A percentile compares a stretch with the other conserved stretches of the same genome.
These are phyloP conservation scores for Synergus umbraculus DNA, from an alignment of 2,888 invertebrate species.

Conservation along the genomic window DNA sequence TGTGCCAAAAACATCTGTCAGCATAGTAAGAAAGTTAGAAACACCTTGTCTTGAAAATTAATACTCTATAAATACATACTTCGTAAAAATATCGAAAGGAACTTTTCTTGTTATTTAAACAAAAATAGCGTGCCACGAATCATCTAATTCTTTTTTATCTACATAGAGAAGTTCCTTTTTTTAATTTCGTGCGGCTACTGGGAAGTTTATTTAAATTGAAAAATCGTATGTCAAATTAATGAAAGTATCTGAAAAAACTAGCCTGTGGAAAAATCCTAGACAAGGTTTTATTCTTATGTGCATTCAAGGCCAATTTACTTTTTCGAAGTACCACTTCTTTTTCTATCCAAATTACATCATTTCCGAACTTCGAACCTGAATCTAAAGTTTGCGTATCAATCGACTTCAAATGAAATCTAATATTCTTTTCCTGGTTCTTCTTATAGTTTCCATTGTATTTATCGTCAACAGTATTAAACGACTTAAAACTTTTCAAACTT, in stretches of 20 bases:
- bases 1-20: slow-evolving; percentile 42
- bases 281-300: slow-evolving; percentile 49
- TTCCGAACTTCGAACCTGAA: not conserved
- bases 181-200: no score
- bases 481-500: not conserved
- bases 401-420: not conserved
- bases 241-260: slow-evolving; percentile 38
- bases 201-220: no score
- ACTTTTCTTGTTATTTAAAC: not conserved
- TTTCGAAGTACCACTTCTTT: not conserved
- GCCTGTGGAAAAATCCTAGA: slow-evolving; percentile 54
- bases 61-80: not conserved
- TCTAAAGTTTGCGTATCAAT: not conserved
- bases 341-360: not conserved
- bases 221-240: not conserved
- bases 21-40: not conserved
- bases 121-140: not conserved
- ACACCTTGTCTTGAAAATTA: not conserved
- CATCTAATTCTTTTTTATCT: no score
- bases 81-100: not conserved
- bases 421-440: not conserved
- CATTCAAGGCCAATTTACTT: not conserved
- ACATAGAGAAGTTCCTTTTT: no score
- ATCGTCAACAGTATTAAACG: not conserved
- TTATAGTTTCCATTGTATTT: not conserved